A percentile compares a stretch with the other conserved stretches of the same genome.
These are phyloP conservation scores for Gibbula magus DNA, from an alignment of 2,888 invertebrate species.

Conservation along the genomic window DNA sequence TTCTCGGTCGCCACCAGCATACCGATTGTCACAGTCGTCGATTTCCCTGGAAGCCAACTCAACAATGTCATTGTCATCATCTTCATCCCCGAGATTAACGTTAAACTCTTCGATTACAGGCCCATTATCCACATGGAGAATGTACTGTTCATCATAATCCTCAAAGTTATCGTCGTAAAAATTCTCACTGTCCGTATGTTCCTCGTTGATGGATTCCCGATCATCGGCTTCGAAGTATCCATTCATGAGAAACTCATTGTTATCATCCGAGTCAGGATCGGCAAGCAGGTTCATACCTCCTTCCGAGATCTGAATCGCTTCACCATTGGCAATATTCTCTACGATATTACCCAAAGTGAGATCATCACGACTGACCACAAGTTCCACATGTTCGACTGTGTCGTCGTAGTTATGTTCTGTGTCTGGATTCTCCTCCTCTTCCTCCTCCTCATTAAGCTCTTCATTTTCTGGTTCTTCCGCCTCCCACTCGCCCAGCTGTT, in stretches of 20 bases:
- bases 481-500: conserved; percentile 63
- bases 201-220: conserved; percentile 52
- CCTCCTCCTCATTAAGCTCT: conserved; percentile 47
- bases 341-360: conserved; percentile 32
- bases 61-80: conserved; percentile 64
- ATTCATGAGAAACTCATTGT: conserved; percentile 50
- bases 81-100: conserved; percentile 55
- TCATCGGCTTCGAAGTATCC: conserved; percentile 55
- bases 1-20: conserved; percentile 28
- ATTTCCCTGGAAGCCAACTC: conserved; percentile 54
- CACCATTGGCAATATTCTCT: not conserved
- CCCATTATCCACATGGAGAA: conserved; percentile 57
- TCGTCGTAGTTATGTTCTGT: conserved; percentile 68
- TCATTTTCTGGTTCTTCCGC: conserved; percentile 55
- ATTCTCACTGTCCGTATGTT: conserved; percentile 66
- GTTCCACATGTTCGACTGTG: conserved; percentile 53
- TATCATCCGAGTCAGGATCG: conserved; percentile 20
- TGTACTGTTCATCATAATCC: conserved; percentile 69
- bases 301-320: not conserved
- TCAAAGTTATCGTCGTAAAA: conserved; percentile 70
- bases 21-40: conserved; percentile 48
- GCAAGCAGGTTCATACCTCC: not conserved
- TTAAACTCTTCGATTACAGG: conserved; percentile 64
- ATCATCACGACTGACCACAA: conserved; percentile 40
- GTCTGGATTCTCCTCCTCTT: conserved; percentile 62